Conservation (phyloP, 2,113 vertebrate genomes). For the Cinclus cinclus region DNA sequence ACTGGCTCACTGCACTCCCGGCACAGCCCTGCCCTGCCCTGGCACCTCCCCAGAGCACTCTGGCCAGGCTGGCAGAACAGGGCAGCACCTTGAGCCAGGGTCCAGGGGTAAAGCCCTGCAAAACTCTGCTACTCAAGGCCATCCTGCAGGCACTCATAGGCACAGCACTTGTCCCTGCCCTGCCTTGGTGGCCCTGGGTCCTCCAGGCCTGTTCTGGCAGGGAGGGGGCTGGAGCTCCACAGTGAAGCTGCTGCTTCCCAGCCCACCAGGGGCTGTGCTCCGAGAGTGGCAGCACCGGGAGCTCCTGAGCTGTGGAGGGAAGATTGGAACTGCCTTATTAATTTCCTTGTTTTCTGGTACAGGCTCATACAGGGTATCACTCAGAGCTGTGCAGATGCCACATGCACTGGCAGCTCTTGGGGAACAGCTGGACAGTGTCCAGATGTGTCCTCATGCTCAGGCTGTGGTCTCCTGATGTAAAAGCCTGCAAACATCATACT, state of each 20-base stretch:
- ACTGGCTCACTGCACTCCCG: neutral
- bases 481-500: neutral
- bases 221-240: neutral
- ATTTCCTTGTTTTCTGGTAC: neutral
- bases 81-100: neutral
- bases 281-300: accelerated
- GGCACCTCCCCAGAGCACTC: neutral
- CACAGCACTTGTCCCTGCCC: accelerated
- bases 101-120: neutral
- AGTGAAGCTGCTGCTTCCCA: neutral
- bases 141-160: neutral
- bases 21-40: neutral
- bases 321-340: neutral
- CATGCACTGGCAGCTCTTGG: neutral
- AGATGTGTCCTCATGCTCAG: neutral
- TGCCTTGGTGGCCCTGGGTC: neutral
- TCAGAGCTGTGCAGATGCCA: neutral
- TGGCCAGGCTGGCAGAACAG: neutral
- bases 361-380: neutral
- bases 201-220: neutral
- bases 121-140: neutral
- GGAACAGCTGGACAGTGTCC: neutral
- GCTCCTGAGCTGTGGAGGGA: neutral
- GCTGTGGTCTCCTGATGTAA: neutral
- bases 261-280: neutral